Conservation (phyloP, 2,797 vertebrate genomes). For the Sebastes baramenuke region DNA sequence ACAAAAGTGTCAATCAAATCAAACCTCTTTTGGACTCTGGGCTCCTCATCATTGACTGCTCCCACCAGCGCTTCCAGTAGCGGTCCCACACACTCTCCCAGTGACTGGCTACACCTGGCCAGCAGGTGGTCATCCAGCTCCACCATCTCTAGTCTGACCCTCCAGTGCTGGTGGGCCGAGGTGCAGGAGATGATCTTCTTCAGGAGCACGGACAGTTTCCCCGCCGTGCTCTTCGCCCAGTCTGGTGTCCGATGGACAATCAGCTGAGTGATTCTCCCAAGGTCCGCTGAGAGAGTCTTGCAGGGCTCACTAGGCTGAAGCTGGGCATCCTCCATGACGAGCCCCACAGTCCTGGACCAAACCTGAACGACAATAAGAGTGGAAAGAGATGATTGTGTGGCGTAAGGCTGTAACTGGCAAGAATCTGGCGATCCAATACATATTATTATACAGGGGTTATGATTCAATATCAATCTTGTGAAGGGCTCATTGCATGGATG, state of each 20-base stretch:
- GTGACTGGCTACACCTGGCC: conserved; percentile 81
- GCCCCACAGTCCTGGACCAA: conserved; percentile 83
- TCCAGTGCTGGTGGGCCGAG: conserved; percentile 92
- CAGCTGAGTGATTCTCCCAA: conserved; percentile 81
- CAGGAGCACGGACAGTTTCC: conserved; percentile 85
- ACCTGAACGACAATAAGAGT: conserved; percentile 55
- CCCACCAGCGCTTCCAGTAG: conserved; percentile 90
- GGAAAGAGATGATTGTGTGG: neutral
- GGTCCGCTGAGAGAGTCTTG: conserved; percentile 53
- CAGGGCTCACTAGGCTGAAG: conserved; percentile 64
- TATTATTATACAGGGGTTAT: neutral
- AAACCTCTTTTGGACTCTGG: conserved; percentile 82
- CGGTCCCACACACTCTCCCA: conserved; percentile 81
- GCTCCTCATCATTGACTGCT: conserved; percentile 87
- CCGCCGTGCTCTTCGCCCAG: conserved; percentile 86
- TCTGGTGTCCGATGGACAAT: conserved; percentile 83
- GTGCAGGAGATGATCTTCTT: conserved; percentile 86
- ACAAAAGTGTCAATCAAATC: neutral
- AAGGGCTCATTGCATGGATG: too few relatives aligned
- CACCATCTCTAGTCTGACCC: conserved; percentile 87
- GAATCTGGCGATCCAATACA: neutral
- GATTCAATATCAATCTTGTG: too few relatives aligned
- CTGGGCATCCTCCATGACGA: conserved; percentile 90
- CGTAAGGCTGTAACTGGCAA: neutral
- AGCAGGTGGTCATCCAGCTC: conserved; percentile 85